Percentiles rank a stretch among this genome's conserved stretches.
Evolutionary conservation across 2,113 vertebrate species (phyloP).

Genomic region (Nansenia antarctica): DNA sequence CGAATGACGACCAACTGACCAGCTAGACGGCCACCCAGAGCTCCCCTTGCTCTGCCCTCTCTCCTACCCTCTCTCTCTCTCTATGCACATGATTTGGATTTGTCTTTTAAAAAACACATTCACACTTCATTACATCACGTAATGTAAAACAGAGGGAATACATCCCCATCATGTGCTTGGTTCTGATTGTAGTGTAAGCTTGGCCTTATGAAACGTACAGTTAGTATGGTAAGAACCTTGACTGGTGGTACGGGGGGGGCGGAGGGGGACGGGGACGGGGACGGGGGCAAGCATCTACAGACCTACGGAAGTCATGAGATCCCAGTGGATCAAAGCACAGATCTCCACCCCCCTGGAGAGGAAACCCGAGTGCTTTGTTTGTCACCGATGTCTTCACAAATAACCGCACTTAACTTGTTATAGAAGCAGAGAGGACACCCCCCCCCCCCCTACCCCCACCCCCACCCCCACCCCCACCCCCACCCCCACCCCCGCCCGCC

Average conservation of each 20-base stretch:
- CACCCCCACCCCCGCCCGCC: slow-evolving; percentile 30
- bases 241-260: background rate
- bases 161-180: background rate
- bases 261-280: background rate
- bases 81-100: slow-evolving; percentile 1
- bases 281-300: background rate
- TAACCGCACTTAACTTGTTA: slow-evolving; percentile 63
- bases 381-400: slow-evolving; percentile 64
- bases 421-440: slow-evolving; percentile 47
- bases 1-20: background rate
- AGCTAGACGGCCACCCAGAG: background rate
- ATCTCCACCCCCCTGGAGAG: slow-evolving; percentile 49
- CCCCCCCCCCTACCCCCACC: slow-evolving; percentile 36
- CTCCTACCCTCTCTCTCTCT: background rate
- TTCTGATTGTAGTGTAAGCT: background rate
- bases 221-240: background rate
- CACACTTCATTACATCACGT: background rate
- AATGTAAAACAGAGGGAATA: background rate
- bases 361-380: slow-evolving; percentile 62
- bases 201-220: background rate
- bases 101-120: background rate
- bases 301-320: background rate
- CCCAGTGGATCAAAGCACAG: slow-evolving; percentile 52
- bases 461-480: slow-evolving; percentile 20
- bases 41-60: background rate